Conservation (phyloP, 2,113 vertebrate genomes). For the Corythaeola cristata region DNA sequence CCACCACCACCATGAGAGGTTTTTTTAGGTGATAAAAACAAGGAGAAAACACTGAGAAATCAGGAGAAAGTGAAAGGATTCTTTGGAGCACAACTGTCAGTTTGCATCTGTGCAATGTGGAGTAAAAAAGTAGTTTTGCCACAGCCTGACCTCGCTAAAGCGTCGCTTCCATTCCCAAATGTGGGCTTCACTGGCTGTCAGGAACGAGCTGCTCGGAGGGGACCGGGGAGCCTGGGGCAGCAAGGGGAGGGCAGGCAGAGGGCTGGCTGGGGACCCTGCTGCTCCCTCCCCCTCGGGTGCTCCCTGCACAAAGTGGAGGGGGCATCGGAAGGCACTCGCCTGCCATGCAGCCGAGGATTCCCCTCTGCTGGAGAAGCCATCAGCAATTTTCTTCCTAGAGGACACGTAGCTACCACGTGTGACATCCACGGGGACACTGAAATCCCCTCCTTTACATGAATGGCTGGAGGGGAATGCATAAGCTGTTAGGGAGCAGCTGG, state of each 20-base stretch:
- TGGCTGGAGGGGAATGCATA: not conserved
- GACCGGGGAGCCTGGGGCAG: rapidly evolving
- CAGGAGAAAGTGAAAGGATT: not conserved
- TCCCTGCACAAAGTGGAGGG: rapidly evolving
- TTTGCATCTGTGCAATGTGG: not conserved
- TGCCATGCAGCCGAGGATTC: rapidly evolving
- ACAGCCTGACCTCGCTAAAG: not conserved
- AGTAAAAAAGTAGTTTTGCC: not conserved
- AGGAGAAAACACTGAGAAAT: not conserved
- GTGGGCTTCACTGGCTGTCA: not conserved
- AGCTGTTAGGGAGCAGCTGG: not conserved
- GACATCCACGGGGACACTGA: not conserved
- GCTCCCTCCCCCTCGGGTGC: not conserved
- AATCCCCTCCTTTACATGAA: not conserved
- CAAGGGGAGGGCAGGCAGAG: not conserved
- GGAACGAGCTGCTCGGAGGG: not conserved
- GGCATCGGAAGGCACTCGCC: rapidly evolving
- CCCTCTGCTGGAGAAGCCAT: not conserved
- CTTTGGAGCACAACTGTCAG: not conserved
- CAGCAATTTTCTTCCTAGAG: not conserved
- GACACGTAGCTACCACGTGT: rapidly evolving
- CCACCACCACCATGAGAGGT: too few relatives aligned
- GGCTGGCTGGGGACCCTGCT: not conserved
- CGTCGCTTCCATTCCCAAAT: not conserved
- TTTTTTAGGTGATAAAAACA: not conserved